Conservation (phyloP, 2,797 vertebrate species). For the Lophius americanus region DNA sequence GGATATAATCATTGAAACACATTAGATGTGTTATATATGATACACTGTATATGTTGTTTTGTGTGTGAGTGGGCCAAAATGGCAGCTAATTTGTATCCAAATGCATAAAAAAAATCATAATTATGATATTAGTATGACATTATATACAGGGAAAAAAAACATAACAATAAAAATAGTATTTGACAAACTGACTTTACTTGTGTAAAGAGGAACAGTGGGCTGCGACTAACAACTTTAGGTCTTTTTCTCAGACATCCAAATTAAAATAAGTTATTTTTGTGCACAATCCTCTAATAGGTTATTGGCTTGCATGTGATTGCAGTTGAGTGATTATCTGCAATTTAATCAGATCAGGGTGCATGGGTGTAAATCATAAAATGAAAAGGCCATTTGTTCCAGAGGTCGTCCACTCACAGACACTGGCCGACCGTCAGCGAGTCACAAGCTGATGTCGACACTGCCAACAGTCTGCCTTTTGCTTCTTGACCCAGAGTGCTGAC, state of each 20-base stretch:
- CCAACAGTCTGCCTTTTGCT: slow-evolving; percentile 48
- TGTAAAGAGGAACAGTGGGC: slow-evolving; percentile 15
- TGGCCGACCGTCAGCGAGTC: slow-evolving; percentile 66
- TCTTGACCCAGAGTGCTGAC: slow-evolving; percentile 33
- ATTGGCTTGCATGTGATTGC: slow-evolving; percentile 82
- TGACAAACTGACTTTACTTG: neutral
- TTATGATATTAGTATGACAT: neutral
- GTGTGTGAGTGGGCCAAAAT: too few relatives aligned
- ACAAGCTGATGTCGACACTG: slow-evolving; percentile 65
- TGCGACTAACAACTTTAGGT: slow-evolving; percentile 28
- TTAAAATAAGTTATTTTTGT: slow-evolving; percentile 45
- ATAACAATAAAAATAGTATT: neutral
- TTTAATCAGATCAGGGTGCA: slow-evolving; percentile 75
- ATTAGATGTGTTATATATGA: too few relatives aligned
- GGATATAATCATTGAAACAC: too few relatives aligned
- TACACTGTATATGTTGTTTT: too few relatives aligned
- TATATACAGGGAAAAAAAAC: neutral
- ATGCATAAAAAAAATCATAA: too few relatives aligned
- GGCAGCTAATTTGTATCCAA: too few relatives aligned
- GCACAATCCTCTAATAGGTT: slow-evolving; percentile 49
- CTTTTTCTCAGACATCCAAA: slow-evolving; percentile 30
- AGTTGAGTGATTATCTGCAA: slow-evolving; percentile 82
- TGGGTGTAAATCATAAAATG: slow-evolving; percentile 72
- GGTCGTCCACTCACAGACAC: slow-evolving; percentile 46
- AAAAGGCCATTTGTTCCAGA: slow-evolving; percentile 76